Evolutionary conservation across 2,797 vertebrate genomes (phyloP), one percentile per base, ranked within the genome.

Genomic region (Lycodopsis pacificus): DNA sequence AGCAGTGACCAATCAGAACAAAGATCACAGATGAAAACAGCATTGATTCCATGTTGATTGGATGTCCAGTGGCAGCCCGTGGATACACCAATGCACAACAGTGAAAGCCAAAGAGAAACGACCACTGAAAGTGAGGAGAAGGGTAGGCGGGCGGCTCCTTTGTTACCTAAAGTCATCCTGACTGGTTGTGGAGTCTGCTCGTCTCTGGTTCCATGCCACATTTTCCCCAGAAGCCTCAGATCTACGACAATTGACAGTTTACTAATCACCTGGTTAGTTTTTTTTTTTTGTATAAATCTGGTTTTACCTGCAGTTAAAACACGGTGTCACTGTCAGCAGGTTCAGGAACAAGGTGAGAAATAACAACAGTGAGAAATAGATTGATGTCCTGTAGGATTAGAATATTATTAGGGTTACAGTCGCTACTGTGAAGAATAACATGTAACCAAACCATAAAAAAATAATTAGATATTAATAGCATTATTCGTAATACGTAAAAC

Each of bases 141-240:
- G 71, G 30, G 65, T n/a, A 22, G 83, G 32, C 12, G 70, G 76
- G 44, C 25, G 89, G 79, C 74, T 88, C 88, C 91, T 71, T 85
- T 22, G 92, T 95, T 95, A 96, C 95, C 95, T 96, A 95, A 95
- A 94, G 91, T 96, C 95, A 62, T 96, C 95, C 88, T 94, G 94
- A 93, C 94, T 95, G 79, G 94, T 91, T 69, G 95, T 95, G 76
- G 95, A 96, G 88, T 96, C 95, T 84, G 95, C 84, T 88, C 95
- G 92, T 86, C 90, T 90, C 87, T 94, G 93, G 91, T 87, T 95
- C 94, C 95, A 95, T 64, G 94, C 65, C 91, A 90, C 91, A 92
- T 81, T 95, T 84, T 95, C 95, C 67, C 84, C 95, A 84, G 94
- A 83, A 75, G 94, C 77, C 83, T 95, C 95, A 91, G 94, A 95